Evolutionary conservation across 2,113 vertebrate species (phyloP).

Genomic region (Herpetotheres cachinnans): DNA sequence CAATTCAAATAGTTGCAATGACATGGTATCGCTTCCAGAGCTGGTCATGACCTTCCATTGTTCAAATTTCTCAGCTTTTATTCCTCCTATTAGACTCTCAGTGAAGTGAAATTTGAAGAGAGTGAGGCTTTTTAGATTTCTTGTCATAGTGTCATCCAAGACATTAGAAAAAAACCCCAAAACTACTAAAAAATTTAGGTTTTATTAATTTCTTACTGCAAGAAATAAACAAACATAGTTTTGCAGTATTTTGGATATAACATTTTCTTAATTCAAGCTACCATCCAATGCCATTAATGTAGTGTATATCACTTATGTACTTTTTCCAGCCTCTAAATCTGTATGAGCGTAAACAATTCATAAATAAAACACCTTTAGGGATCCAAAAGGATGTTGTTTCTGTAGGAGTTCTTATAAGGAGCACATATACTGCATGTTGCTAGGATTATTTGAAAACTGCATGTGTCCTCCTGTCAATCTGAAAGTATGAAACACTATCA

Average conservation of each 20-base stretch:
- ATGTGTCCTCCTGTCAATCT: background rate
- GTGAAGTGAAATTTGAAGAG: background rate
- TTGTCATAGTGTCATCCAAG: background rate
- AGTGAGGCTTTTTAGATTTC: background rate
- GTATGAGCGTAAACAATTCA: fast-evolving
- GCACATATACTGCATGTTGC: background rate
- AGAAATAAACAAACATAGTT: background rate
- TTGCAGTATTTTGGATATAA: background rate
- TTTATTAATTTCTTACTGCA: background rate
- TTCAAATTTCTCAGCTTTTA: background rate
- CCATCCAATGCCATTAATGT: background rate
- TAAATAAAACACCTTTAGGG: background rate
- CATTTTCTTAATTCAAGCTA: background rate
- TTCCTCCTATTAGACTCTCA: background rate
- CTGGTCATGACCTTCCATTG: background rate
- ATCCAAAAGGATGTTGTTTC: background rate
- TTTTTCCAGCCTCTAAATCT: background rate
- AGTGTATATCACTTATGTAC: background rate
- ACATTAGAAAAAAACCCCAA: background rate
- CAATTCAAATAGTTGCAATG: background rate
- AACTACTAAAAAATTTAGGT: background rate
- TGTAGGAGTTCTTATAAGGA: background rate
- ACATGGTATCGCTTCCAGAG: fast-evolving
- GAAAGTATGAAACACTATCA: background rate
- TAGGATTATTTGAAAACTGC: background rate